Evolutionary conservation across 2,888 invertebrate genomes (phyloP), one percentile per base, ranked within the genome.

Genomic region (Xylota sylvarum): DNA sequence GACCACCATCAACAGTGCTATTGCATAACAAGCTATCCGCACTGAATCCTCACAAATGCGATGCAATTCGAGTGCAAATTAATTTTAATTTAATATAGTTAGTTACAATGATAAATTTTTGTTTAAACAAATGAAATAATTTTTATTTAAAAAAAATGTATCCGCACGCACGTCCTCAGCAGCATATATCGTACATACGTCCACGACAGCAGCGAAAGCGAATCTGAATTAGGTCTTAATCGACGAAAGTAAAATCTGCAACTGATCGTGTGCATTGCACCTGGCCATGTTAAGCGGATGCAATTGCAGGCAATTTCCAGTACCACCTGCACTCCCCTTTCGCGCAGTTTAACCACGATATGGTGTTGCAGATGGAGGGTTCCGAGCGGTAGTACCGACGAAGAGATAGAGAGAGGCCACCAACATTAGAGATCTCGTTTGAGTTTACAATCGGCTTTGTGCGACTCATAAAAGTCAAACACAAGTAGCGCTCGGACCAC

Each of bases 231-330:
- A 81, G 69, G 82, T 84, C 92, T 90, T 90, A 88, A 89, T 90
- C 90, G 90, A 92, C 92, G 92, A 91, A 92, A 92, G 92, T 91
- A 91, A 92, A 91, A 92, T 91, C 90, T 90, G 92, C 92, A 91
- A 92, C 92, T 92, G 92, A 92, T 91, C 92, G 90, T 90, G 91
- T 90, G 89, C 90, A 89, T 81, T 86, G 85, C 85, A 77, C 67
- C 77, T 77, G 85, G 76, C 77, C 67, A 62, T 62, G 85, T 67
- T 81, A 58, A 77, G 65, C 76, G 64, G 58, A 84, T 87, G 87
- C 83, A 80, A 76, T 84, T 70, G 76, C 81, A 55, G 58, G 12
- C 37, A 35, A 62, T 80, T 84, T 58, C 72, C 72, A 67, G 58
- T 14, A 46, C 50, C 67, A 32, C 60, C 23, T 43, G 23, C 48